Percentiles rank a stretch among this genome's conserved stretches.
phyloP scores from a whole-genome alignment of 2,888 invertebrate species.

The Phymatocera aterrima region DNA sequence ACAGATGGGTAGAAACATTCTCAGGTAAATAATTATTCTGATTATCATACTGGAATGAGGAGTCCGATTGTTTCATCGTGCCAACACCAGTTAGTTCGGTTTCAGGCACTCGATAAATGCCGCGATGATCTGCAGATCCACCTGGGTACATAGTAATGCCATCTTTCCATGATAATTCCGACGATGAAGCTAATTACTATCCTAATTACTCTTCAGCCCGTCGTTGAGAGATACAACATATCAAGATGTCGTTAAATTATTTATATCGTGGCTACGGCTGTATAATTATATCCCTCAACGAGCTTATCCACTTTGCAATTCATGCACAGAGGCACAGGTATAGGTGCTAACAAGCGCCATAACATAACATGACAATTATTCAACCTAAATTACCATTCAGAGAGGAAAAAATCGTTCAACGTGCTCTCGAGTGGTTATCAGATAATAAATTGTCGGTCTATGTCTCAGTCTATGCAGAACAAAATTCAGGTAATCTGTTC shows the following conservation, averaged over 20 bases:
- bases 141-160: background rate
- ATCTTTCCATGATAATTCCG: background rate
- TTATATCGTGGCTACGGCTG: background rate
- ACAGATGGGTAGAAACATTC: conserved; percentile 52
- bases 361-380: background rate
- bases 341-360: background rate
- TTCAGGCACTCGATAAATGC: background rate
- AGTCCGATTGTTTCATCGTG: background rate
- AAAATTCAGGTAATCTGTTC: no score
- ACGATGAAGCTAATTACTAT: background rate
- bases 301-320: conserved; percentile 3
- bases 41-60: background rate
- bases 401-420: background rate
- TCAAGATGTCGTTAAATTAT: conserved; percentile 15
- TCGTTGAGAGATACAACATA: background rate
- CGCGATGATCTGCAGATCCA: background rate
- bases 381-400: background rate
- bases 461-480: background rate
- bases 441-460: no score
- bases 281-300: background rate
- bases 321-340: background rate
- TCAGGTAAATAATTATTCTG: background rate
- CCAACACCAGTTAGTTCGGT: no score
- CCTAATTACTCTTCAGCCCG: background rate
- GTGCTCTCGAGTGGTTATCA: background rate